Conservation (phyloP, 1,140 invertebrate genomes). For the Ridgeia piscesae region DNA sequence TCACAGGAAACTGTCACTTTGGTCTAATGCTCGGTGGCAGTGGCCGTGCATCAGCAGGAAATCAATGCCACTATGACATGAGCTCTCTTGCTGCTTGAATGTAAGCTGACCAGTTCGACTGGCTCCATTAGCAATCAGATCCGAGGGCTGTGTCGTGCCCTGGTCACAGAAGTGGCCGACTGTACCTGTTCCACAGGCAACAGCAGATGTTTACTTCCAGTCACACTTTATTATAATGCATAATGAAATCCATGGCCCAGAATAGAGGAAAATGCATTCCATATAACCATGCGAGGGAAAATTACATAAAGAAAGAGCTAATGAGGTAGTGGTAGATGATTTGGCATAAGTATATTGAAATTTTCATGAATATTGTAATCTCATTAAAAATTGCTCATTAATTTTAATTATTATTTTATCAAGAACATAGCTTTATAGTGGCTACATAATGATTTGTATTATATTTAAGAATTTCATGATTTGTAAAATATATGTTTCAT, state of each 20-base stretch:
- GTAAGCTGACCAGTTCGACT: neutral
- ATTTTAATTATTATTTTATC: too few relatives aligned
- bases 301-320: too few relatives aligned
- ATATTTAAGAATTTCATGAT: too few relatives aligned
- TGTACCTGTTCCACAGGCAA: neutral
- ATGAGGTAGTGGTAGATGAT: too few relatives aligned
- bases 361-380: too few relatives aligned
- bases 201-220: neutral
- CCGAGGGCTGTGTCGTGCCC: neutral
- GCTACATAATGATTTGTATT: too few relatives aligned
- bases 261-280: neutral
- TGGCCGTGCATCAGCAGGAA: neutral
- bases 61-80: neutral
- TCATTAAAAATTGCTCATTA: too few relatives aligned
- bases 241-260: neutral
- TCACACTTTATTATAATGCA: neutral
- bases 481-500: too few relatives aligned
- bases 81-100: neutral
- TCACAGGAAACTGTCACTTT: neutral
- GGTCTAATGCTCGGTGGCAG: neutral
- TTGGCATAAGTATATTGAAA: too few relatives aligned
- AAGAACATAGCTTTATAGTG: too few relatives aligned
- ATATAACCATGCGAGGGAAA: neutral
- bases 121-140: neutral
- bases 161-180: neutral